Conservation (phyloP, 2,113 vertebrate genomes). For the Mustelus asterias region DNA sequence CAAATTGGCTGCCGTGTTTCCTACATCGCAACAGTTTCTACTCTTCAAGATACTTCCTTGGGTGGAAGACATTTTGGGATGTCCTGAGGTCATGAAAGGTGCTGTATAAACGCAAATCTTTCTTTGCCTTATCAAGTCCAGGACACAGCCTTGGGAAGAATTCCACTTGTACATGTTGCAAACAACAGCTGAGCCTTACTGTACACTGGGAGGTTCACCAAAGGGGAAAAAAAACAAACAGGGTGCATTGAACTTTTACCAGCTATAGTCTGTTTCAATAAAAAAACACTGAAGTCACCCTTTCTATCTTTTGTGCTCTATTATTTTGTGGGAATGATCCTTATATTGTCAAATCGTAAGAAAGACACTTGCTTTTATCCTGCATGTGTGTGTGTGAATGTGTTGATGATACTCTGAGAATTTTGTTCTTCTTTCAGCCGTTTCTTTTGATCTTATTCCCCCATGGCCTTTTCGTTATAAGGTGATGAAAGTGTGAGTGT, state of each 20-base stretch:
- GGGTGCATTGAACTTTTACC: background rate
- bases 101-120: background rate
- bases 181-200: background rate
- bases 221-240: background rate
- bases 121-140: background rate
- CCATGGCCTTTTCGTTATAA: background rate
- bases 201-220: background rate
- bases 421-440: background rate
- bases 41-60: background rate
- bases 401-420: background rate
- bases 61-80: background rate
- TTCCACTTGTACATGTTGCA: background rate
- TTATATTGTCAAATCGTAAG: background rate
- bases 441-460: background rate
- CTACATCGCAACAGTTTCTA: background rate
- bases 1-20: background rate
- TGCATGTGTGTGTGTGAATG: background rate
- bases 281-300: background rate
- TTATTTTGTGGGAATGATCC: background rate
- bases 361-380: background rate
- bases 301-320: background rate
- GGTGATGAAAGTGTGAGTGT: background rate
- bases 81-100: background rate
- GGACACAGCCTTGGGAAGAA: background rate
- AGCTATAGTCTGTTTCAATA: background rate